Percentiles rank a stretch among this genome's conserved stretches.
Evolutionary conservation across 1,140 invertebrate species (phyloP).

Genomic region (Oncopodura yosiiana): DNA sequence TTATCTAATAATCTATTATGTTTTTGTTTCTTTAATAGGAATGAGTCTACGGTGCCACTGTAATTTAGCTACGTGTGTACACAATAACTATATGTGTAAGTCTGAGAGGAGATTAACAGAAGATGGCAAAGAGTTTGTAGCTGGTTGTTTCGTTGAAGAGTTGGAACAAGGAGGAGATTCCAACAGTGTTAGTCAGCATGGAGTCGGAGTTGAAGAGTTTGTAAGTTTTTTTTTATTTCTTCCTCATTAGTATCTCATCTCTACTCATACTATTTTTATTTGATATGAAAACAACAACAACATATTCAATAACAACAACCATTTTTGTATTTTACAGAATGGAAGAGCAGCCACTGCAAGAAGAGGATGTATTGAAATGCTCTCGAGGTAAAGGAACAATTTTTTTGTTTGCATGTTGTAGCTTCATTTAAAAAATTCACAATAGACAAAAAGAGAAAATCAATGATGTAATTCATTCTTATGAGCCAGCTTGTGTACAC

Average conservation of each 20-base stretch:
- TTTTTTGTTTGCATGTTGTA: no score
- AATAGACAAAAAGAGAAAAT: no score
- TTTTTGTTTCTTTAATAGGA: constrained; percentile 17
- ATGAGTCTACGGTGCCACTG: constrained; percentile 30
- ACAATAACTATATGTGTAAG: constrained; percentile 31
- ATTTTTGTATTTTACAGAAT: no score
- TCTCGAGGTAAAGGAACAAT: constrained; percentile 18
- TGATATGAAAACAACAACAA: no score
- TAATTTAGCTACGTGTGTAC: constrained; percentile 22
- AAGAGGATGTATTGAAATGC: constrained; percentile 25
- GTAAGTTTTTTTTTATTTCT: no score
- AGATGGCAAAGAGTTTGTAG: constrained; percentile 18
- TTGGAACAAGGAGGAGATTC: constrained; percentile 17
- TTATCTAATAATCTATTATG: background rate
- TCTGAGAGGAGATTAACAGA: constrained; percentile 17
- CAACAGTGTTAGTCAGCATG: constrained; percentile 8
- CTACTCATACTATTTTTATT: no score
- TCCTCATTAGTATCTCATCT: no score
- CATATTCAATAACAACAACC: no score
- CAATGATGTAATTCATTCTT: no score
- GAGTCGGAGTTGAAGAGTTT: constrained; percentile 16
- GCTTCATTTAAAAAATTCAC: no score
- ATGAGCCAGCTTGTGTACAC: no score
- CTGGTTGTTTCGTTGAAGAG: constrained; percentile 26
- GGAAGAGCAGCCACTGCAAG: constrained; percentile 21